A percentile compares a stretch with the other conserved stretches of the same genome.
Conservation (phyloP, 2,888 invertebrate species). For the Parelbella ahira region DNA sequence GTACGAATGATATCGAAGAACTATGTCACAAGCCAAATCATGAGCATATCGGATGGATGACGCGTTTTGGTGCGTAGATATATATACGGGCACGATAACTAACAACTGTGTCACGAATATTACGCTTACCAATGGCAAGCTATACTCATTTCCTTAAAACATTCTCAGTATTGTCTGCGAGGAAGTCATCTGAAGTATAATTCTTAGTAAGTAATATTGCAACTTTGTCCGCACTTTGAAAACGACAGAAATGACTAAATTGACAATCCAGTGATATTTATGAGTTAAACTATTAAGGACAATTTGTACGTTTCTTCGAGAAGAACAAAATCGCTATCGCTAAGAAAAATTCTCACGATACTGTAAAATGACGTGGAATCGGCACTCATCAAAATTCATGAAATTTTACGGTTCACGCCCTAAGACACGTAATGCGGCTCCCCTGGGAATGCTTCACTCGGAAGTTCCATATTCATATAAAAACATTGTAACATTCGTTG, state of each 20-base stretch:
- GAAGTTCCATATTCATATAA: constrained; percentile 8
- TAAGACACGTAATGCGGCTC: constrained; percentile 19
- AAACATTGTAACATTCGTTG: too few species aligned
- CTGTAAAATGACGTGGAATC: constrained; percentile 35
- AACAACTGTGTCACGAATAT: too few species aligned
- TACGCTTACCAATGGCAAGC: too few species aligned
- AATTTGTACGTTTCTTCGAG: constrained; percentile 1
- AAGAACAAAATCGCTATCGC: constrained; percentile 8
- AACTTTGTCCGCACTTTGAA: too few species aligned
- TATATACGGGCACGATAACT: too few species aligned
- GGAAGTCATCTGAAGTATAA: too few species aligned
- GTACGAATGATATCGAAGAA: constrained; percentile 28
- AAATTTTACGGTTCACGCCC: constrained; percentile 29
- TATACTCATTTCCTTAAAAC: too few species aligned
- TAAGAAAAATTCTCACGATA: constrained; percentile 12
- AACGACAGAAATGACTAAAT: background rate
- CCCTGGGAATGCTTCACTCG: constrained; percentile 13
- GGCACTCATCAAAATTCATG: constrained; percentile 50
- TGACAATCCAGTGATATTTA: background rate
- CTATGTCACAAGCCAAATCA: constrained; percentile 34
- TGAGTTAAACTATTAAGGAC: constrained; percentile 8
- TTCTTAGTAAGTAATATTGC: too few species aligned
- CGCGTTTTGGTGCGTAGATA: too few species aligned
- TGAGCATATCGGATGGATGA: constrained; percentile 20
- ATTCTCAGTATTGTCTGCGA: too few species aligned